phyloP scores from a whole-genome alignment of 1,140 invertebrate genomes.

The Cotesia typhae region DNA sequence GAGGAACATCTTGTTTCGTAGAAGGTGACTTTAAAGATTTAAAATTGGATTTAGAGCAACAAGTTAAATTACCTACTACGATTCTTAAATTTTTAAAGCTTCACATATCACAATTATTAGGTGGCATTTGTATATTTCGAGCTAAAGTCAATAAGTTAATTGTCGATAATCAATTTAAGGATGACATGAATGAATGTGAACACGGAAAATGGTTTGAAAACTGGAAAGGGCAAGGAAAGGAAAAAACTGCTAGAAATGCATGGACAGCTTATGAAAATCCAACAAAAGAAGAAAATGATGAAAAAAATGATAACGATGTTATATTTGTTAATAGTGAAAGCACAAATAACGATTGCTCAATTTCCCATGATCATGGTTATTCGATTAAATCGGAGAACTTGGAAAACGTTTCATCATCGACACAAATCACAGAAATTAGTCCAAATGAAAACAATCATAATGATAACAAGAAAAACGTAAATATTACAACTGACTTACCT shows the following conservation, averaged over 20 bases:
- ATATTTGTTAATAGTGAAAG: not conserved
- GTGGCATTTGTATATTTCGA: not conserved
- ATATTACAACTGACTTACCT: no score
- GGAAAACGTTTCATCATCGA: not conserved
- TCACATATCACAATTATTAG: not conserved
- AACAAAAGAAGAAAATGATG: not conserved
- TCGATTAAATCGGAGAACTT: not conserved
- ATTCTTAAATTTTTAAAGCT: not conserved
- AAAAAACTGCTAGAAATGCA: not conserved
- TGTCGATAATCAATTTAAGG: not conserved
- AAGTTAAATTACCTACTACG: no score
- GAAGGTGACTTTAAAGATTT: no score
- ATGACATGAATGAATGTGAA: not conserved
- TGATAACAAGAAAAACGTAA: no score
- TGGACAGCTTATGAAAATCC: not conserved
- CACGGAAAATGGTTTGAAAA: conserved; percentile 2
- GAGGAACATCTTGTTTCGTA: no score
- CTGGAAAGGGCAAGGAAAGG: not conserved
- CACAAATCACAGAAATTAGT: no score
- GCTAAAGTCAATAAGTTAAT: not conserved
- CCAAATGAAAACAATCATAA: no score
- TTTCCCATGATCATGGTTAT: not conserved
- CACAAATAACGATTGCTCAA: not conserved
- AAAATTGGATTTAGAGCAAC: no score
- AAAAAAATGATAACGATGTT: not conserved